Evolutionary conservation across 2,113 vertebrate species (phyloP).

Genomic region (Noturus placidus): DNA sequence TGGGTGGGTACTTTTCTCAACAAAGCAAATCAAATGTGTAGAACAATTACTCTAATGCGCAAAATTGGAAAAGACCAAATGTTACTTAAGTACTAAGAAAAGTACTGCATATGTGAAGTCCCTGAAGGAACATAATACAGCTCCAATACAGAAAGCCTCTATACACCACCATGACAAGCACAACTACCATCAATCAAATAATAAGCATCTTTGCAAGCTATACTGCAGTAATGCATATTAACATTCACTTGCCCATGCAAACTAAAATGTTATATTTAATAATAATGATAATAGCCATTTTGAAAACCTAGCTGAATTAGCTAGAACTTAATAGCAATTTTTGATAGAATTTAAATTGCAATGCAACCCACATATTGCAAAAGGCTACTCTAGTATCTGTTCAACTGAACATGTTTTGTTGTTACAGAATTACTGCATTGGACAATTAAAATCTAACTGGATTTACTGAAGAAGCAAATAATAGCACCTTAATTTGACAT

Average conservation of each 20-base stretch:
- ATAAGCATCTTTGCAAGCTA: neutral
- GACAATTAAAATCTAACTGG: neutral
- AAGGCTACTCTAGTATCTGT: neutral
- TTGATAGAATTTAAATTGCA: neutral
- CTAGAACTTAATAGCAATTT: neutral
- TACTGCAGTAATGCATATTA: neutral
- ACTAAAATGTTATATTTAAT: neutral
- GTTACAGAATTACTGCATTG: neutral
- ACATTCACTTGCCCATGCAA: neutral
- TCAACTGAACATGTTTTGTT: neutral
- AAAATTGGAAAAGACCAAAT: conserved; percentile 13
- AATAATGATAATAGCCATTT: neutral
- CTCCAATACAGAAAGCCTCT: conserved; percentile 13
- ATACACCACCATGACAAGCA: conserved; percentile 33
- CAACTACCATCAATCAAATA: neutral
- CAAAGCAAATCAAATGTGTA: neutral
- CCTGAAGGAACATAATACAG: neutral
- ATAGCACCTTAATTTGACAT: neutral
- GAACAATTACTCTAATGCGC: neutral
- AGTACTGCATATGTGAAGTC: conserved; percentile 28
- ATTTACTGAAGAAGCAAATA: conserved; percentile 1
- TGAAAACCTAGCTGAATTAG: neutral
- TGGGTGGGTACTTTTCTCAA: neutral
- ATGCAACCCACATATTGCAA: neutral
- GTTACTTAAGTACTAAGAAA: conserved; percentile 23